phyloP scores from a whole-genome alignment of 37 sponge, comb jelly and placozoan species.

The Beroe ovata region DNA sequence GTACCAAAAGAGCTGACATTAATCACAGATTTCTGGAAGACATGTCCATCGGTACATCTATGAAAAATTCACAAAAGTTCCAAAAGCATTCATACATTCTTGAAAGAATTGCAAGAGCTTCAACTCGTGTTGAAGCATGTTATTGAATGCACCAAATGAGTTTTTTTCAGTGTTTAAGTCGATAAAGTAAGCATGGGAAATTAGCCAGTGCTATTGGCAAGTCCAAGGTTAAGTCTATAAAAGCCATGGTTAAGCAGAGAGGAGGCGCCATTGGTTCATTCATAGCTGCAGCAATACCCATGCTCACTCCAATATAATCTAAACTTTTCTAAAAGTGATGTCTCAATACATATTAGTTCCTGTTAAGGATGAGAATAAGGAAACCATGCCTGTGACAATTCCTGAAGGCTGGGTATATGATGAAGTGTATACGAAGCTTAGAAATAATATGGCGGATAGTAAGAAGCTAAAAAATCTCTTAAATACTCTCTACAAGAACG shows the following conservation, averaged over 20 bases:
- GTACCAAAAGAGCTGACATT: constrained; percentile 4
- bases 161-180: neutral
- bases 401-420: neutral
- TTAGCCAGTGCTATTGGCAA: neutral
- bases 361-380: neutral
- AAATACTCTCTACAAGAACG: neutral
- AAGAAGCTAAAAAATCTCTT: neutral
- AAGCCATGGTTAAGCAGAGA: neutral
- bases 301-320: neutral
- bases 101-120: neutral
- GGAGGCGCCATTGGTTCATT: neutral
- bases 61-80: neutral
- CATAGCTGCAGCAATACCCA: neutral
- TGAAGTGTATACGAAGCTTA: neutral
- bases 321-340: neutral
- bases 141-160: neutral
- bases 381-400: neutral
- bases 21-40: neutral
- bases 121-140: neutral
- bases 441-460: neutral
- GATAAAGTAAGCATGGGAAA: neutral
- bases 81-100: neutral
- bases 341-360: neutral
- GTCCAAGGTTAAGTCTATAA: neutral
- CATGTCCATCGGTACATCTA: neutral